Evolutionary conservation across 2,888 invertebrate species (phyloP).

Genomic region (Sabatieria punctata): DNA sequence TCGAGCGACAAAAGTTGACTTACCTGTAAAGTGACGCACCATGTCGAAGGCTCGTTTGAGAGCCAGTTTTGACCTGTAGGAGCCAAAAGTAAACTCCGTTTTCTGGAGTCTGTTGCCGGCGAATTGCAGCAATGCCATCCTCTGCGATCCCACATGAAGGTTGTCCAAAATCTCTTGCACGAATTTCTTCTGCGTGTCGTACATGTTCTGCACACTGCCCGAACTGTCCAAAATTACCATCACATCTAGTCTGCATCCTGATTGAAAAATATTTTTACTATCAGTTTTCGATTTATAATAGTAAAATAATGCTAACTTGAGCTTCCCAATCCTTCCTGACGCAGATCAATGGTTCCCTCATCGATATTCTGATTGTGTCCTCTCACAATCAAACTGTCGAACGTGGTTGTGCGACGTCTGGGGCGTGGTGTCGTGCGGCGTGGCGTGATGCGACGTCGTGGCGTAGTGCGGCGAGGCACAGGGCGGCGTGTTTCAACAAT

Average conservation of each 20-base stretch:
- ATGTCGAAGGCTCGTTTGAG: slow-evolving; percentile 21
- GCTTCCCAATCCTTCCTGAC: too few species aligned
- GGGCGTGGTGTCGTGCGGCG: too few species aligned
- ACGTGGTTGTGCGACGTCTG: too few species aligned
- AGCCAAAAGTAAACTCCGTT: slow-evolving; percentile 22
- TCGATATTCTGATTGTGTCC: neutral
- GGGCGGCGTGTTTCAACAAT: too few species aligned
- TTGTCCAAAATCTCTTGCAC: neutral
- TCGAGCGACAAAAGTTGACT: too few species aligned
- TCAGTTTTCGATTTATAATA: neutral
- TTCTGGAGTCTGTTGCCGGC: slow-evolving; percentile 26
- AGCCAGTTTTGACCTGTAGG: slow-evolving; percentile 14
- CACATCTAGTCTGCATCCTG: slow-evolving; percentile 21
- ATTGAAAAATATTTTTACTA: neutral
- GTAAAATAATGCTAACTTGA: neutral
- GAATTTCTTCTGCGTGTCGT: slow-evolving; percentile 19
- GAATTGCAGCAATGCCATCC: slow-evolving; percentile 25
- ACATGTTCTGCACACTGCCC: slow-evolving; percentile 22
- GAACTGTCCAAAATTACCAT: slow-evolving; percentile 25
- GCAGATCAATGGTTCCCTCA: too few species aligned
- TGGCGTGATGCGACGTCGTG: too few species aligned
- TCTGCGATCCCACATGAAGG: slow-evolving; percentile 13
- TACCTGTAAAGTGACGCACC: slow-evolving; percentile 20
- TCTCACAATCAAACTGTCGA: slow-evolving; percentile 1
- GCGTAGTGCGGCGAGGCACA: too few species aligned